Evolutionary conservation across 2,888 invertebrate genomes (phyloP), one percentile per base, ranked within the genome.

Genomic region (Vannuccia rotundouncinata): DNA sequence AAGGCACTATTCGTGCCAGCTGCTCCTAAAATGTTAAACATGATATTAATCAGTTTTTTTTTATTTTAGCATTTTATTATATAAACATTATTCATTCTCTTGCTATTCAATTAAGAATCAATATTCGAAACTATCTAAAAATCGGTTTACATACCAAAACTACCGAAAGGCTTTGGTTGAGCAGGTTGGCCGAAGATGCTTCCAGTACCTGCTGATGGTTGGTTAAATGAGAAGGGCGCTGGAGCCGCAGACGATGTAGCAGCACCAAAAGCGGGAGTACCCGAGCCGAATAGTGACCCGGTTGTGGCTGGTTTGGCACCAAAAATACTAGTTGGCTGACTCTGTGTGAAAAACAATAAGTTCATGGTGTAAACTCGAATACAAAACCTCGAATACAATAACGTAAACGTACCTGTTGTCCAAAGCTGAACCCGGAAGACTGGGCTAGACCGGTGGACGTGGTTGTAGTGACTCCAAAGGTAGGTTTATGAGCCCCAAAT

Each of bases 221-320:
- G 80, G n/a, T n/a, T n/a, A 78, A 30, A 59, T 81, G 66, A 66
- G 66, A 66, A 66, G 25, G 66, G 66, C 2, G 66, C 66, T 5
- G 66, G 66, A 13, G 66, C 66, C 22, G 66, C 66, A n/a, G 66
- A 66, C 29, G 84, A 79, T 25, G 84, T 74, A 82, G 84, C 0
- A 89, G 90, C 0, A 87, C 89, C 89, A 83, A 90, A 90, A 0
- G 90, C 83, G 31, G 89, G 83, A 29, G 82, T 81, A n/a, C 81
- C 74, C 0, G 84, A 84, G 82, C 85, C 85, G 5, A 84, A 81
- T 29, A 83, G 82, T 2, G 80, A 79, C 17, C 82, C 81, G 1
- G 82, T 82, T 2, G 84, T 81, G 22, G 83, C 81, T 17, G 79
- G 60, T 27, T 82, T 45, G 45, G 79, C 73, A 10, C 82, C 82